A percentile compares a stretch with the other conserved stretches of the same genome.
Conservation (phyloP, 2,113 vertebrate species). For the Crocuta crocuta region DNA sequence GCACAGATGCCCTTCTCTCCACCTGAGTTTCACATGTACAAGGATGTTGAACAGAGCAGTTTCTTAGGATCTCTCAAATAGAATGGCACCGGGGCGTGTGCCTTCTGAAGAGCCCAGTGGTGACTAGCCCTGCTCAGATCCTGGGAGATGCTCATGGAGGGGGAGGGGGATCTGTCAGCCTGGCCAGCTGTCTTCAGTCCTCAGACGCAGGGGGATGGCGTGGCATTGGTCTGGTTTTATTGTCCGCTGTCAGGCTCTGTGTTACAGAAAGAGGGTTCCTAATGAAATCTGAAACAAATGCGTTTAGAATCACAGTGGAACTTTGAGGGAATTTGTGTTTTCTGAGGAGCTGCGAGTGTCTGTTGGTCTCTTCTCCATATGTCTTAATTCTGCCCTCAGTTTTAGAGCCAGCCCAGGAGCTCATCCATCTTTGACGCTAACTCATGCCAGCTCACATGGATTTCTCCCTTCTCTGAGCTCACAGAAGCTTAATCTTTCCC, state of each 20-base stretch:
- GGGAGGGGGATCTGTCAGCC: not conserved
- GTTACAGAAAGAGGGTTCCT: not conserved
- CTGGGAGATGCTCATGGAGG: not conserved
- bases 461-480: not conserved
- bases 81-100: not conserved
- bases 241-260: not conserved
- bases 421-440: no score
- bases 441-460: not conserved
- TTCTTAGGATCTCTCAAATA: not conserved
- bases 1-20: not conserved
- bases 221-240: not conserved
- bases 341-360: not conserved
- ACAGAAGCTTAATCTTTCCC: not conserved
- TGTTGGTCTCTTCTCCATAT: not conserved
- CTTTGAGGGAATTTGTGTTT: conserved; percentile 4
- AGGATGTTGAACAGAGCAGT: not conserved
- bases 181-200: not conserved
- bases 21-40: not conserved
- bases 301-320: not conserved
- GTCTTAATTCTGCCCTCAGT: not conserved
- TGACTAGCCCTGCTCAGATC: not conserved
- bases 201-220: not conserved
- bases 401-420: not conserved
- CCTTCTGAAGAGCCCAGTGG: not conserved
- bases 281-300: not conserved